Conservation (phyloP, 2,113 vertebrate genomes). For the Serinus canaria region DNA sequence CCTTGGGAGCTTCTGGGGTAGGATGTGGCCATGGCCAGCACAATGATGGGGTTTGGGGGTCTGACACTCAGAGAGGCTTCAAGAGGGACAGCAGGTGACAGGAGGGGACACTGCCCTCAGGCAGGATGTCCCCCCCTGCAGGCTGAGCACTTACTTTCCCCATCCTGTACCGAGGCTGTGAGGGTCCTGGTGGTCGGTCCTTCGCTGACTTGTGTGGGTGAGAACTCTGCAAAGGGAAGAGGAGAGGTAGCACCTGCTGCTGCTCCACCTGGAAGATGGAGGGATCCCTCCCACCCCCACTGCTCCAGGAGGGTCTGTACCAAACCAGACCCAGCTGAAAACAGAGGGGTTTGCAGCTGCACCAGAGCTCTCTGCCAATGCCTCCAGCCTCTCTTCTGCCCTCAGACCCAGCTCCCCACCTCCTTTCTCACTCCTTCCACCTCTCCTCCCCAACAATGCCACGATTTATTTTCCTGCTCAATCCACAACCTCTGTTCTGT, state of each 20-base stretch:
- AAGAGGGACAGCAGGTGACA: not conserved
- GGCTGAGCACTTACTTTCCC: conserved; percentile 66
- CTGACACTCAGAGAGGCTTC: not conserved
- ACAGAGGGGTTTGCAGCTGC: not conserved
- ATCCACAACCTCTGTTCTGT: not conserved
- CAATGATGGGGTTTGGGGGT: accelerated
- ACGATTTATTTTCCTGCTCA: not conserved
- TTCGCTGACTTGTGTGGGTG: conserved; percentile 51
- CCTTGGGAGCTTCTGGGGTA: not conserved
- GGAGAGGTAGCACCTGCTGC: not conserved
- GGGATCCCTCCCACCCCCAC: not conserved
- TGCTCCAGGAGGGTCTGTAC: not conserved
- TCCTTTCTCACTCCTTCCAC: not conserved
- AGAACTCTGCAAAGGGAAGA: conserved; percentile 71
- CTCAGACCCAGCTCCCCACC: not conserved
- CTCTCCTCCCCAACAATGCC: not conserved
- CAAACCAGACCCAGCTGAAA: not conserved
- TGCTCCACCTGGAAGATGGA: not conserved
- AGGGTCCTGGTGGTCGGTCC: conserved; percentile 53
- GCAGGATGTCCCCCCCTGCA: too few species aligned
- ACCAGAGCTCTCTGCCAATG: accelerated
- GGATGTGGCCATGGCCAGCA: not conserved
- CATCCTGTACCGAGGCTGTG: conserved; percentile 41
- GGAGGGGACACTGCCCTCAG: not conserved
- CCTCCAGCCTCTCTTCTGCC: not conserved